Conservation (phyloP, 2,888 invertebrate genomes). For the Frankliniella fusca region DNA sequence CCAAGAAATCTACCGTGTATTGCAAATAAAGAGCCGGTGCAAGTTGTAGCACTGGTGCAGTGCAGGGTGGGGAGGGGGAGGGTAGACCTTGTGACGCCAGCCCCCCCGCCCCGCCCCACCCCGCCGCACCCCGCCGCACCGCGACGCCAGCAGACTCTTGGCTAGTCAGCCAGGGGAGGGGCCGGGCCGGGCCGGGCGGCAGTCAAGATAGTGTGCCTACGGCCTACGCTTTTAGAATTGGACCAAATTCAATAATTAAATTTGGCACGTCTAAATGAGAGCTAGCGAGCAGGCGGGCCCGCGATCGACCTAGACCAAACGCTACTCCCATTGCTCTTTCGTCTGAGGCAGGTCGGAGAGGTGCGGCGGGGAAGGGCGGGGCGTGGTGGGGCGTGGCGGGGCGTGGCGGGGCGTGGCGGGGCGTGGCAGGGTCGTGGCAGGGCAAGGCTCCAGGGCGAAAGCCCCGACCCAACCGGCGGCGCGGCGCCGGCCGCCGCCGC, state of each 20-base stretch:
- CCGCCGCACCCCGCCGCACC: too few species aligned
- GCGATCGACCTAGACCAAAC: background rate
- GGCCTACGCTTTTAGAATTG: slow-evolving; percentile 22
- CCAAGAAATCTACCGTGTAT: too few species aligned
- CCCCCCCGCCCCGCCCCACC: too few species aligned
- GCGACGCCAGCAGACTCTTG: background rate
- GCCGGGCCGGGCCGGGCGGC: background rate
- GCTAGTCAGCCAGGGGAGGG: background rate
- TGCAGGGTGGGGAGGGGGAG: too few species aligned
- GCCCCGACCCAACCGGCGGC: background rate
- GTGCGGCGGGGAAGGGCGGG: background rate
- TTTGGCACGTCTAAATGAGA: slow-evolving; percentile 21
- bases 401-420: too few species aligned
- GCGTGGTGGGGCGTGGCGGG: background rate
- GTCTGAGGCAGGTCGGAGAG: background rate
- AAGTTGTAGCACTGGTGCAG: too few species aligned
- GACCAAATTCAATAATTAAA: slow-evolving; percentile 27
- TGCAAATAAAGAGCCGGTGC: too few species aligned
- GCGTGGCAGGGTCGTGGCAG: background rate
- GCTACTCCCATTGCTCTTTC: too few species aligned
- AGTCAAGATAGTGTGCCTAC: slow-evolving; percentile 1
- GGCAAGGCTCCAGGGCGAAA: background rate
- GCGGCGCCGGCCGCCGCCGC: background rate
- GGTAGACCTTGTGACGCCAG: too few species aligned
- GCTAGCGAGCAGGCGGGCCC: background rate